Evolutionary conservation across 2,888 invertebrate genomes (phyloP), one percentile per base, ranked within the genome.

Genomic region (Morinoia aosen): DNA sequence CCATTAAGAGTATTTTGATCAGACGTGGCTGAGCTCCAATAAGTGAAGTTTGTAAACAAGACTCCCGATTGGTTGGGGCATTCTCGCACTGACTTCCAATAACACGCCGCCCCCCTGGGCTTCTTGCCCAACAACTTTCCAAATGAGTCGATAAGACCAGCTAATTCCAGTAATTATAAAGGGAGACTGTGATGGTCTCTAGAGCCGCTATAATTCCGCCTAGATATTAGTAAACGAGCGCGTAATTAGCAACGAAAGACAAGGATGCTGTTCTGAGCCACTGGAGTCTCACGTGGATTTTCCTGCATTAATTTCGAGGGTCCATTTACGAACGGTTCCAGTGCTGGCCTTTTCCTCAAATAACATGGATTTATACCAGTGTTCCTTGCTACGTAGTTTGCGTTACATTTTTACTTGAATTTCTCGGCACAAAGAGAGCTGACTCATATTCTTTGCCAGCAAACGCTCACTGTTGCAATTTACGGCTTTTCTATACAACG

Each of bases 31-130:
- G 90, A 90, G 90, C 90, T 48, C 90, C 39, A 90, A 90, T 90
- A 90, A 48, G 90, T 90, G 90, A 90, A 90, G 90, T 90, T 90
- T 90, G 90, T 90, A 90, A 90, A 90, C 90, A 90, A 90, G 90
- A 90, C 90, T 90, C 90, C 40, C 19, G 90, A 90, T 90, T 90
- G 90, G 90, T 48, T 39, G 14, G 90, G 40, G 90, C 90, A 90
- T 90, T 90, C 90, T 90, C 90, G 90, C 90, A 39, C 90, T 90
- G 39, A 39, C 90, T 90, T 39, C 90, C 90, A 90, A 90, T 90
- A 90, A 90, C 90, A 90, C 39, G 48, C 90, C 88, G n/a, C 33
- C 90, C 48, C 48, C 76, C 25, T 76, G 76, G 76, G 76, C 76
- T 76, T 76, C 76, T 76, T 76, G 76, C 76, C 76, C 76, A 76